A percentile compares a stretch with the other conserved stretches of the same genome.
phyloP scores from a whole-genome alignment of 2,113 vertebrate genomes.

The Nerophis ophidion region DNA sequence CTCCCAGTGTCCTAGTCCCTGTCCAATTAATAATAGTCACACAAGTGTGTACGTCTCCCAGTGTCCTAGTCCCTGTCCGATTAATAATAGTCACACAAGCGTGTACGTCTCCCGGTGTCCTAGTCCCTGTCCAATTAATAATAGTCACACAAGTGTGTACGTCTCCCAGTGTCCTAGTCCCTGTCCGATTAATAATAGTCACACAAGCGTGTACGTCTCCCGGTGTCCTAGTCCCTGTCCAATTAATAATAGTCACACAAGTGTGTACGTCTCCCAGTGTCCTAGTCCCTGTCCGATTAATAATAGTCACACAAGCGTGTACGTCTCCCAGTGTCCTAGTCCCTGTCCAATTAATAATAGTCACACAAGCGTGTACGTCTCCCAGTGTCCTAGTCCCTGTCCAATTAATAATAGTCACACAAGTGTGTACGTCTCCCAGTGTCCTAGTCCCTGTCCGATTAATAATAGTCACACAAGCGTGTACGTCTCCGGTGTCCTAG shows the following conservation, averaged over 20 bases:
- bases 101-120: neutral
- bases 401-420: too few relatives aligned
- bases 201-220: neutral
- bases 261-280: neutral
- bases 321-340: neutral
- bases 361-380: neutral
- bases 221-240: neutral
- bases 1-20: neutral
- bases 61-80: neutral
- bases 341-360: too few relatives aligned
- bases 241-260: too few relatives aligned
- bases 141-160: neutral
- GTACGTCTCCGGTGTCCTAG: neutral
- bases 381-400: neutral
- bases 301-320: neutral
- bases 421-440: neutral
- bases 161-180: neutral
- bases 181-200: too few relatives aligned
- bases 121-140: neutral
- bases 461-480: neutral
- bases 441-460: neutral
- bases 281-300: neutral
- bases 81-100: too few relatives aligned
- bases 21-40: too few relatives aligned
- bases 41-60: too few relatives aligned